Base-by-base conservation (phyloP, 1,140 invertebrate species). In the Adoxophyes honmai region DNA sequence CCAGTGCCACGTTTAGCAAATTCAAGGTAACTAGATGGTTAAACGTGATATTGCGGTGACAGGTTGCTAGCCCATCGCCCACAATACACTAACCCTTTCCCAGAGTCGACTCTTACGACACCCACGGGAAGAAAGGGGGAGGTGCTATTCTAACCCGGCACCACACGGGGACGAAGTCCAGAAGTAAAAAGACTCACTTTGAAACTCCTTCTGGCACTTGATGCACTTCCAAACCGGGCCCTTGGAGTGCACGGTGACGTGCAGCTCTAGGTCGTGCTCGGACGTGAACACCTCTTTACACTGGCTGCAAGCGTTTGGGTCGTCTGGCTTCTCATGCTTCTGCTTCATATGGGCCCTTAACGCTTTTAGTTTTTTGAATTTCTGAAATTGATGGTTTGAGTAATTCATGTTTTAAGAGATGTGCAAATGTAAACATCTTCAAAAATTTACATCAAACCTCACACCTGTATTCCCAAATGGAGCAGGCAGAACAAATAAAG, bases 231-330 rank as follows among this genome's bases (percentile, higher is more conserved):
- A 87, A 7, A 37, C 21, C 9, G 70, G 59, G 4, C 68, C 73
- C 13, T 69, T 75, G 1, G 34, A 28, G 52, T 87, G 84, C 28
- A 85, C 44, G 1, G 71, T 62, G 0, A 62, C 67, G 55, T 87
- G 84, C 14, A 87, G 42, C 4, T 64, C 53, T 5, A 84, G 66
- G 34, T 87, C 84, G 44, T 83, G 71, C 38, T 77, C 69, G 1
- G 71, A 77, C 9, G 56, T 62, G 38, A 87, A 87, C 4, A 68
- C 64, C n/a, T 87, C 73, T 18, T 77, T 78, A 52, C 84, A 87
- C 5, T 79, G 62, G 6, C 16, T 52, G 54, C 84, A 87, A 0
- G 54, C 21, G 55, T 63, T 35, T 0, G 55, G 55, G 4, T 51
- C 52, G 0, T 42, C 18, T 34, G 18, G 39, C 18, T 35, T 34